phyloP scores from a whole-genome alignment of 2,113 vertebrate species.

The Cranoglanis bouderius region DNA sequence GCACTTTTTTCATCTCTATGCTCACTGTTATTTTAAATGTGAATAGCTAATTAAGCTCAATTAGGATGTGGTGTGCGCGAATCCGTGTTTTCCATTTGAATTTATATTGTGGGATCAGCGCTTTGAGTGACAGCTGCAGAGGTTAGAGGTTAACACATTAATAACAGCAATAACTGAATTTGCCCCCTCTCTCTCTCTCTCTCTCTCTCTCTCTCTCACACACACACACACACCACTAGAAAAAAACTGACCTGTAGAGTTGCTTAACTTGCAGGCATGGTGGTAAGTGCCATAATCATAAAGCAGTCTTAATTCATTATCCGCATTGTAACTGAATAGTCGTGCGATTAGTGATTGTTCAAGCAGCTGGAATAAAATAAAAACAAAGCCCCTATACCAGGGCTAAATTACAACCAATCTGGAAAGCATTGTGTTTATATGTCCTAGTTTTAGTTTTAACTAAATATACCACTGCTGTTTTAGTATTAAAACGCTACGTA shows the following conservation, averaged over 20 bases:
- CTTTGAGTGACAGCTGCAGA: slow-evolving; percentile 32
- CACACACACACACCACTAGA: slow-evolving; percentile 2
- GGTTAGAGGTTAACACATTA: slow-evolving; percentile 33
- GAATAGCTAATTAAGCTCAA: slow-evolving; percentile 34
- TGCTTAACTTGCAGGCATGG: slow-evolving; percentile 32
- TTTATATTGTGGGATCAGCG: slow-evolving; percentile 1
- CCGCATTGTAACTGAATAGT: slow-evolving; percentile 1
- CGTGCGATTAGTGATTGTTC: slow-evolving; percentile 12
- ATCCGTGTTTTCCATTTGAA: background rate
- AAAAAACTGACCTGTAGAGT: slow-evolving; percentile 12
- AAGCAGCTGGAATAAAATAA: slow-evolving; percentile 19
- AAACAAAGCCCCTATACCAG: background rate
- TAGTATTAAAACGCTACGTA: background rate
- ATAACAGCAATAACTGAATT: slow-evolving; percentile 49
- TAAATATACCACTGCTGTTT: background rate
- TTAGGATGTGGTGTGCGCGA: background rate
- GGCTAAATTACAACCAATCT: background rate
- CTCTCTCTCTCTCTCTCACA: too few relatives aligned
- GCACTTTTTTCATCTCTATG: slow-evolving; percentile 3
- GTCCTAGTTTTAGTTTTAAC: background rate
- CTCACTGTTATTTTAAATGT: slow-evolving; percentile 8
- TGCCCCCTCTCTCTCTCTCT: background rate
- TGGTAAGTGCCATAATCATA: slow-evolving; percentile 28
- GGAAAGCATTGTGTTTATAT: background rate
- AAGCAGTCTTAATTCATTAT: slow-evolving; percentile 9